Conservation (phyloP, 2,797 vertebrate species). For the Xenentodon cancila region DNA sequence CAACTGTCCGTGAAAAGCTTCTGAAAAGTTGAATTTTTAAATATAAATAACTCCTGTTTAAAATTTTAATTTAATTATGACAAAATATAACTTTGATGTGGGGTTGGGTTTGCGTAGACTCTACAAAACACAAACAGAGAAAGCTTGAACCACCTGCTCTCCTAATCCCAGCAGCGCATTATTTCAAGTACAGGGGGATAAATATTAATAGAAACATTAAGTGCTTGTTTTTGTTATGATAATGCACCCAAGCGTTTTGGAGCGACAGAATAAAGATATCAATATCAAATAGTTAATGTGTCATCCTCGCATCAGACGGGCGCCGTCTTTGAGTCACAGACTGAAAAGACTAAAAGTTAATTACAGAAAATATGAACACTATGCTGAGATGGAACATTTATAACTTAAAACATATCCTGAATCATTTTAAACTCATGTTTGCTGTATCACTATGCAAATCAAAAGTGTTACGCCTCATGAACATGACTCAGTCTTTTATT, state of each 20-base stretch:
- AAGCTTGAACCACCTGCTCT: slow-evolving; percentile 25
- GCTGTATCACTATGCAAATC: slow-evolving; percentile 56
- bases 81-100: neutral
- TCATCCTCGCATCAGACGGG: slow-evolving; percentile 6
- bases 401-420: slow-evolving; percentile 17
- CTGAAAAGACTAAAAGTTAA: slow-evolving; percentile 21
- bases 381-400: slow-evolving; percentile 6
- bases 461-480: slow-evolving; percentile 31
- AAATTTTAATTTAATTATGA: no score
- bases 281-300: slow-evolving; percentile 7
- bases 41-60: no score
- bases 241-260: slow-evolving; percentile 17
- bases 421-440: slow-evolving; percentile 29
- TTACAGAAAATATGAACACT: slow-evolving; percentile 19
- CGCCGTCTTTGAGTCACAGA: slow-evolving; percentile 8
- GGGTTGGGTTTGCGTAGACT: slow-evolving; percentile 8
- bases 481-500: slow-evolving; percentile 49
- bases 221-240: slow-evolving; percentile 18
- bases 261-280: slow-evolving; percentile 10
- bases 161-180: slow-evolving; percentile 21
- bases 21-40: no score
- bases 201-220: slow-evolving; percentile 28
- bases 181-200: slow-evolving; percentile 10
- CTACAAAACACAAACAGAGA: neutral
- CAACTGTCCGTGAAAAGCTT: no score